These are phyloP conservation scores for Dichetophora obliterata DNA, from an alignment of 2,888 invertebrate species.

Conservation along the genomic window DNA sequence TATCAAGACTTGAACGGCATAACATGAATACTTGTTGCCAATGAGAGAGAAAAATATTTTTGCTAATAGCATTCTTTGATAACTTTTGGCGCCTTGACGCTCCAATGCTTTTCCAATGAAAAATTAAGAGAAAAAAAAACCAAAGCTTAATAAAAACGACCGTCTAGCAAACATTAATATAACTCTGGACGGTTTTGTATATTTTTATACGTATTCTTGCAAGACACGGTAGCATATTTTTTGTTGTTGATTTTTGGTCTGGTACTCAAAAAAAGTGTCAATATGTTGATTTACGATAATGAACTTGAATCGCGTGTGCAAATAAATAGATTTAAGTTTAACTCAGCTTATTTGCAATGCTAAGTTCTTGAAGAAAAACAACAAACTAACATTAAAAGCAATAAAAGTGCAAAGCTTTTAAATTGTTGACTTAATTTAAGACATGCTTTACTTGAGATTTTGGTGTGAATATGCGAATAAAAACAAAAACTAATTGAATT, in stretches of 20 bases:
- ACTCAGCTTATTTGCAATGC: conserved; percentile 18
- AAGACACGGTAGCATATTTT: neutral
- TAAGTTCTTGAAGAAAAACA: neutral
- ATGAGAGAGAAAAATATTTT: too few relatives aligned
- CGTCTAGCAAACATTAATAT: neutral
- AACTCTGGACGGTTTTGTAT: neutral
- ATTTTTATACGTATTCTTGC: neutral
- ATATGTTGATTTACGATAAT: conserved; percentile 29
- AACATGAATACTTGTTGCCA: too few relatives aligned
- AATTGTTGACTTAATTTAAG: neutral
- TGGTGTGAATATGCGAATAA: too few relatives aligned
- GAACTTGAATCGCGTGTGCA: conserved; percentile 17
- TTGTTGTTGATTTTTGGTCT: neutral
- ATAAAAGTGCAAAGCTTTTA: neutral
- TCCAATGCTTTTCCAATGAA: too few relatives aligned
- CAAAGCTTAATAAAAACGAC: too few relatives aligned
- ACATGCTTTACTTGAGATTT: too few relatives aligned
- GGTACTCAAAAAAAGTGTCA: neutral
- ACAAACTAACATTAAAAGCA: too few relatives aligned
- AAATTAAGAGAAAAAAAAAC: too few relatives aligned
- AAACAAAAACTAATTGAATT: too few relatives aligned
- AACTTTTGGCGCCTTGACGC: too few relatives aligned
- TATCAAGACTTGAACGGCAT: too few relatives aligned
- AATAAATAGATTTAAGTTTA: neutral
- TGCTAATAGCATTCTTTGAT: too few relatives aligned